Base-by-base conservation (phyloP, 2,888 invertebrate species). In the Plemyria rubiginata region DNA sequence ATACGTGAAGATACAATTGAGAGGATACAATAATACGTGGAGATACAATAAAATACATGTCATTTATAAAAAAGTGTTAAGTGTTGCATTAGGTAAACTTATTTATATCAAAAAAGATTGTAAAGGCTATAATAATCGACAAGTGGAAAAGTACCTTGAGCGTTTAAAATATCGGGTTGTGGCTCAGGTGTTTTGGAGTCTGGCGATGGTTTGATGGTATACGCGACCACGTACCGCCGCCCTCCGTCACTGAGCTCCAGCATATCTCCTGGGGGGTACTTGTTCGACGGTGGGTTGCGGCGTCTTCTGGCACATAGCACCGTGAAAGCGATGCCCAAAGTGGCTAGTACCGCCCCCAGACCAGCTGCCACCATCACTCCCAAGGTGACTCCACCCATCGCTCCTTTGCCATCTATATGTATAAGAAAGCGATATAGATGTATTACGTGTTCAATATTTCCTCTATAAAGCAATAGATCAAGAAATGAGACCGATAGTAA, bases 211-310 rank as follows among this genome's bases (percentile, higher is more conserved):
- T 97, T 97, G 68, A 97, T 94, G 11, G 97, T 97, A 75, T 97
- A 97, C 11, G 97, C 97, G 16, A 97, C 97, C 45, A 97, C 97
- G 79, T 97, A 97, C 71, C 97, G 94, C 74, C 97, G 95, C 73
- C 97, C 97, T 0, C 96, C 97, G 38, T 97, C 96, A 70, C 96
- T 97, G 45, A 74, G 94, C 93, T 78, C 97, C 94, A 77, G 95
- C 90, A 92, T 91, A 56, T 92, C 92, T 11, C 92, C 86, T 22
- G 90, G 88, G 0, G 92, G 91, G 66, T 92, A 88, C 61, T 92
- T 91, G 74, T 91, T 85, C 0, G 87, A 87, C 0, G 87, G 85
- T n/a, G 82, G 80, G 0, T 86, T 79, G 7, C 89, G 81, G n/a
- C 84, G 80, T 48, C 85, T 73, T 0, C 87, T 77, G 0, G 87